Evolutionary conservation across 2,113 vertebrate genomes (phyloP), one percentile per base, ranked within the genome.

Genomic region (Eudyptes chrysolophus): DNA sequence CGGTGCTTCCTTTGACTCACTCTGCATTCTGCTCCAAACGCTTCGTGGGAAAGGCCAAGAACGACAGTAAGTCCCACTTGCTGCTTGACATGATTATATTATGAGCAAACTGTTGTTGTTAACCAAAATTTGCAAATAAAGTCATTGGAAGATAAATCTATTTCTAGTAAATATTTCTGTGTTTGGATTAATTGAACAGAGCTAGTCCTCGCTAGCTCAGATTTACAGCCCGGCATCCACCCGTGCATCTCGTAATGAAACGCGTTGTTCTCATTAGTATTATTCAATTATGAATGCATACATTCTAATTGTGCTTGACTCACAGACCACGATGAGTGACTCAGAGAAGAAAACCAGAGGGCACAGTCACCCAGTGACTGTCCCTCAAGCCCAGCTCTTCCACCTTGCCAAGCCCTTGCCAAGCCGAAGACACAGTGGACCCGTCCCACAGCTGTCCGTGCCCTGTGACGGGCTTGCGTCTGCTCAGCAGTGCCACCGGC

Each of bases 61-160:
- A 86, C 22, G 20, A 93, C 90, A 93, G 60, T 78, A 95, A 90
- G 97, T 84, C 70, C 90, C 81, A 85, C 84, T 92, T 93, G 94
- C 89, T 92, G 92, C 89, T 95, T 92, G 92, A 95, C 79, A 88
- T 34, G 75, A 96, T 90, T 72, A 29, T 34, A 92, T 70, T 97
- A 95, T 2, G 38, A 97, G 87, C 94, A 97, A 94, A 97, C 79
- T 90, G 96, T 69, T 95, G 87, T 60, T 86, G 51, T 92, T 95
- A 92, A 95, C 83, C 75, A 90, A 86, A 95, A 97, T 89, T 79
- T 96, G 68, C 79, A 97, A 93, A 95, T 89, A 92, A 84, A 97
- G 91, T 85, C 76, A 74, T 18, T 76, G 66, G 84, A 94, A 94
- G 91, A 87, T 32, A 70, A 44, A 88, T 92, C 51, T 83, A 81